Conservation (phyloP, 92 coral and sea anemone genomes). For the Actinostola sp. region DNA sequence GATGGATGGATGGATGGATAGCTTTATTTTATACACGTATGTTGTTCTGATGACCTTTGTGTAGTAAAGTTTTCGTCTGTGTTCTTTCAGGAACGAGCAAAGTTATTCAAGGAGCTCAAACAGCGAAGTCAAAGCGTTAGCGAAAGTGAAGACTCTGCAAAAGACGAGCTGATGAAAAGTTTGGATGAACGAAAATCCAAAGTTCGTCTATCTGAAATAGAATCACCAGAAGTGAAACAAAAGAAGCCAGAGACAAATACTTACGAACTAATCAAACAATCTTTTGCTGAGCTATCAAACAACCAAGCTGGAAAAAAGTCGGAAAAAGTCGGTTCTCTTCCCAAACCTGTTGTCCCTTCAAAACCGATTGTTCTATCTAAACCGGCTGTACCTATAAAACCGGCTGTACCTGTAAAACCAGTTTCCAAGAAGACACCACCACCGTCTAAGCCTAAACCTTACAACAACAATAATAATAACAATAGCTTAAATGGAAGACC, state of each 20-base stretch:
- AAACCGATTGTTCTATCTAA: slow-evolving; percentile 11
- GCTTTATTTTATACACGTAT: no score
- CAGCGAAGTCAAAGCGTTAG: slow-evolving; percentile 53
- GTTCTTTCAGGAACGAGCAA: slow-evolving; percentile 51
- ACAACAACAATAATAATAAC: slow-evolving; percentile 28
- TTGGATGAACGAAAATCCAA: slow-evolving; percentile 41
- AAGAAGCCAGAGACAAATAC: slow-evolving; percentile 3
- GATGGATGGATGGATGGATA: no score
- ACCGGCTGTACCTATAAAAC: background rate
- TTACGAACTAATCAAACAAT: no score
- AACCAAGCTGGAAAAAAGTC: background rate
- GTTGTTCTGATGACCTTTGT: no score
- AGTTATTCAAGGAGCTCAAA: slow-evolving; percentile 33
- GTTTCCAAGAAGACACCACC: slow-evolving; percentile 33
- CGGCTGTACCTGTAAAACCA: slow-evolving; percentile 25
- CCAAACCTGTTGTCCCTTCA: slow-evolving; percentile 4
- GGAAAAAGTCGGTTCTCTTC: background rate
- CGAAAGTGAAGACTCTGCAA: slow-evolving; percentile 37
- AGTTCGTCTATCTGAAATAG: background rate
- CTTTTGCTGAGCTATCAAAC: background rate
- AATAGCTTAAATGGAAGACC: background rate
- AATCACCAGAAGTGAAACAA: background rate
- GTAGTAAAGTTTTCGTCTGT: background rate
- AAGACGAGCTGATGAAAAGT: slow-evolving; percentile 57
- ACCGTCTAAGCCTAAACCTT: slow-evolving; percentile 50